Percentiles rank a stretch among this genome's conserved stretches.
phyloP scores from a whole-genome alignment of 2,113 vertebrate species.

The Pungitius pungitius region DNA sequence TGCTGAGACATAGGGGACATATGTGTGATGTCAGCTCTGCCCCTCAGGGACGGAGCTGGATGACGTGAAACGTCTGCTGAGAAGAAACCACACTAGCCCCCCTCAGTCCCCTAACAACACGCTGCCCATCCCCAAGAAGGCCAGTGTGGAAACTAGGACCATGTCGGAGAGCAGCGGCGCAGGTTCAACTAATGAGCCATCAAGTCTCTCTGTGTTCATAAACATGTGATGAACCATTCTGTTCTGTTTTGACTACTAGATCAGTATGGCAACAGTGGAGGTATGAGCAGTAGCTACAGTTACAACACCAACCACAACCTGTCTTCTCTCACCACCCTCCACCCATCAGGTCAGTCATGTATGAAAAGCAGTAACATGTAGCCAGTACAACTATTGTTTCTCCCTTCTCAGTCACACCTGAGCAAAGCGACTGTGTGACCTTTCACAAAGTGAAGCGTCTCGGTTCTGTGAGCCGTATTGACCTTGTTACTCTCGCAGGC shows the following conservation, averaged over 20 bases:
- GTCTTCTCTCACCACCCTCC: conserved; percentile 44
- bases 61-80: conserved; percentile 94
- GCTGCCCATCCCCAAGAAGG: conserved; percentile 92
- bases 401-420: not conserved
- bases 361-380: not conserved
- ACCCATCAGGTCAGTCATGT: conserved; percentile 58
- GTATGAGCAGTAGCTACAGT: conserved; percentile 78
- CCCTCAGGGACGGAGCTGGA: conserved; percentile 93
- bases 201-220: not conserved
- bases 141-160: conserved; percentile 85
- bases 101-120: conserved; percentile 87
- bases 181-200: conserved; percentile 73
- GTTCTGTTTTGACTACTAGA: conserved; percentile 53
- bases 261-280: conserved; percentile 83
- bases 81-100: conserved; percentile 87
- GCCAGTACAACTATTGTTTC: not conserved
- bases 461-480: too few relatives aligned
- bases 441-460: too few relatives aligned
- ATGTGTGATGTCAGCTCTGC: not conserved
- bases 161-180: conserved; percentile 84
- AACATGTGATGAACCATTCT: not conserved
- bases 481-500: not conserved
- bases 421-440: too few relatives aligned
- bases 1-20: too few relatives aligned
- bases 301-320: conserved; percentile 87